Conservation (phyloP, 30 jellyfish, hydroid and myxozoan species). For the Aurelia coerulea region DNA sequence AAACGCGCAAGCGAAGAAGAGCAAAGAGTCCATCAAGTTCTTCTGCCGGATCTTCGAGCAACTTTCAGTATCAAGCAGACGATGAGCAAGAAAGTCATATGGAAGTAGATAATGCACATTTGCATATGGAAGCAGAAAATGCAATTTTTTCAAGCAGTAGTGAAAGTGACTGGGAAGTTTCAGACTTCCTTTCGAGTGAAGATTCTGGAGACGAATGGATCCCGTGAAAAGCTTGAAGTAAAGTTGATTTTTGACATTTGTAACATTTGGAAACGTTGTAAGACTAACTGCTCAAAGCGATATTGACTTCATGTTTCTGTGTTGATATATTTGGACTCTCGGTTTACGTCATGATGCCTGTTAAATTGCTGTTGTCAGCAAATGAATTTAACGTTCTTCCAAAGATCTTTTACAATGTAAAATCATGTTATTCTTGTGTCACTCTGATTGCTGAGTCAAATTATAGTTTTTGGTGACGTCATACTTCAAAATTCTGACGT, state of each 20-base stretch:
- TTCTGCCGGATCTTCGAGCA: not conserved
- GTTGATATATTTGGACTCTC: not conserved
- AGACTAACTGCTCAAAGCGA: not conserved
- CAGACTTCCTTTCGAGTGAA: conserved; percentile 30
- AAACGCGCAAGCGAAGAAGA: conserved; percentile 22
- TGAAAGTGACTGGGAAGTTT: conserved; percentile 30
- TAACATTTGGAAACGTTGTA: not conserved
- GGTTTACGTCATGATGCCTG: not conserved
- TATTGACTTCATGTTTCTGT: not conserved
- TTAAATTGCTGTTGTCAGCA: not conserved
- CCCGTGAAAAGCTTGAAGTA: not conserved
- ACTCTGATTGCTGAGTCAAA: not conserved
- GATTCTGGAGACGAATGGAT: conserved; percentile 33
- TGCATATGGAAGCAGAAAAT: not conserved
- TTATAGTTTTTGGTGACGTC: not conserved
- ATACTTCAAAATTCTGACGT: not conserved
- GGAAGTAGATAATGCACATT: not conserved
- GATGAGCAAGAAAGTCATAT: conserved; percentile 1
- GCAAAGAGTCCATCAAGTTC: conserved; percentile 15
- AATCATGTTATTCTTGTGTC: too few species aligned
- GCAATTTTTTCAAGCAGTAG: conserved; percentile 8
- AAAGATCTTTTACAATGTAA: not conserved
- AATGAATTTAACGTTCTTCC: not conserved
- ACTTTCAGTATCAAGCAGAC: conserved; percentile 18
- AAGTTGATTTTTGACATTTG: not conserved